Evolutionary conservation across 2,113 vertebrate species (phyloP).

Genomic region (Scophthalmus maximus): DNA sequence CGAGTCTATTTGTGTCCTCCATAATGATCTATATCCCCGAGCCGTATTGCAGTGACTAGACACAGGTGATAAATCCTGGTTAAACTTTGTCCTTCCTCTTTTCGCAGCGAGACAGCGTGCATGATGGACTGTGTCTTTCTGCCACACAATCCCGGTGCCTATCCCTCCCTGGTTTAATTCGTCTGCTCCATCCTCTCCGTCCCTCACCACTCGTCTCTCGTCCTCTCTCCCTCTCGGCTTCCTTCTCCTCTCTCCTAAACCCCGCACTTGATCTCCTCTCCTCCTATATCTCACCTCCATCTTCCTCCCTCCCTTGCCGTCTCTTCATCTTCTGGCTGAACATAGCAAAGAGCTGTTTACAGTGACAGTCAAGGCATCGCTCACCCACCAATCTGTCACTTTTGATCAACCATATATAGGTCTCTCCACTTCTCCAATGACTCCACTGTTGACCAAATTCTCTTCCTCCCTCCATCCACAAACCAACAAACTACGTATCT

Average conservation of each 20-base stretch:
- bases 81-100: constrained; percentile 80
- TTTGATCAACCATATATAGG: neutral
- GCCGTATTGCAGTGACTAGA: constrained; percentile 71
- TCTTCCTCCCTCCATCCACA: neutral
- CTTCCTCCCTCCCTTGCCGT: neutral
- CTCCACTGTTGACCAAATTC: neutral
- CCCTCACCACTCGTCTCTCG: constrained; percentile 30
- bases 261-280: constrained; percentile 15
- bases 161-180: constrained; percentile 58
- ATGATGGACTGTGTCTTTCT: constrained; percentile 75
- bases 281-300: neutral
- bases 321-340: constrained; percentile 4
- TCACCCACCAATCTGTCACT: neutral
- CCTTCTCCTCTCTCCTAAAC: constrained; percentile 10
- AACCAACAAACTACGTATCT: no score
- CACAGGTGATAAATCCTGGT: constrained; percentile 77
- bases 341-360: neutral
- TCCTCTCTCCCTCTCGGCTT: constrained; percentile 1
- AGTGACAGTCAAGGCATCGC: neutral
- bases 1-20: constrained; percentile 72
- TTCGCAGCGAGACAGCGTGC: constrained; percentile 64
- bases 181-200: constrained; percentile 18
- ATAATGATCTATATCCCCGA: constrained; percentile 72
- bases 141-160: constrained; percentile 39
- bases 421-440: neutral